Evolutionary conservation across 2,113 vertebrate genomes (phyloP), one percentile per base, ranked within the genome.

Genomic region (Cyanistes caeruleus): DNA sequence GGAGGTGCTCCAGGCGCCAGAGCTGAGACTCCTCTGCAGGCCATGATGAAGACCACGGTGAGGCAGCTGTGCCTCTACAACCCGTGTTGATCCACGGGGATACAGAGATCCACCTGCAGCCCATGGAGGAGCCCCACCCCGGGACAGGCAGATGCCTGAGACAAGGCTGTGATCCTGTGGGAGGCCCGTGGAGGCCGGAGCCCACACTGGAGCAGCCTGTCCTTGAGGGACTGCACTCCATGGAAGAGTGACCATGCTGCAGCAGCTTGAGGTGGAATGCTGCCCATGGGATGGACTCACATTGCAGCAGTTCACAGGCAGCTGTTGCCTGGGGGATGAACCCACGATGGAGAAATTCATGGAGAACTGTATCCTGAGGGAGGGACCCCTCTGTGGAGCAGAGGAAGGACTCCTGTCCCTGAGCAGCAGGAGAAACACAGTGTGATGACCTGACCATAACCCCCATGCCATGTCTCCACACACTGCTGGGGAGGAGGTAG

Each of bases 261-360:
- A 70, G 65, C 44, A 59, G 44, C 46, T 2, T 37, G 25, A 11
- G 48, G 27, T 2, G 22, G 10, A 21, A 1, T 15, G 15, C 13
- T 70, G 35, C 24, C 30, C 24, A 1, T 24, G 35, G 44, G 35
- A 51, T 41, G 19, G 30, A 15, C 23, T 51, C 44, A 11, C 0
- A 0, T 1, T 28, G 24, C 24, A 51, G 28, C 52, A 58, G 43
- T 6, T 69, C 5, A 1, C n/a, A 58, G 23, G 24, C 35, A 23
- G 9, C 17, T 44, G 37, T 1, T 44, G 8, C 21, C 27, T 16
- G 7, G 46, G 39, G 13, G 22, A 27, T 46, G 68, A 21, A 27
- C 14, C 5, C 33, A 25, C 0, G 0, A 7, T 7, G 27, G 17
- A 53, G 49, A 37, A 53, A 9, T 11, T 39, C 10, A 5, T 18